Evolutionary conservation across 2,113 vertebrate species (phyloP).

Genomic region (Atractosteus spatula): DNA sequence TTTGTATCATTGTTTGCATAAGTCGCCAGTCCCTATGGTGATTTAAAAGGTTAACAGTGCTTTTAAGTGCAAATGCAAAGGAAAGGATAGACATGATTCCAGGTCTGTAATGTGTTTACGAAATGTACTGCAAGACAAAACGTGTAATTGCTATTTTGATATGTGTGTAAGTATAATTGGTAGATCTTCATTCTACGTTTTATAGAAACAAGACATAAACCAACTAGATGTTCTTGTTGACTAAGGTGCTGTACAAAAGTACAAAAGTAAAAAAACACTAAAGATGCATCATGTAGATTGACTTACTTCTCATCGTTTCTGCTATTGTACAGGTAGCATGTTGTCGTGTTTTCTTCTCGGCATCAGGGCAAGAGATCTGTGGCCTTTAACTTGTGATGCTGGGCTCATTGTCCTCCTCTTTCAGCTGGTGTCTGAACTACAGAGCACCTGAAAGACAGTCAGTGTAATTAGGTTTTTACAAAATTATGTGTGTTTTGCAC

Average conservation of each 20-base stretch:
- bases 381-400: conserved; percentile 37
- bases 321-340: conserved; percentile 19
- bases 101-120: no score
- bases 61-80: no score
- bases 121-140: no score
- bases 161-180: no score
- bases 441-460: no score
- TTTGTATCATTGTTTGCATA: no score
- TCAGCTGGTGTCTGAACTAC: conserved; percentile 35
- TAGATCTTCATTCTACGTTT: neutral
- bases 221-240: neutral
- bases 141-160: no score
- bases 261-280: neutral
- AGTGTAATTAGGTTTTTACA: neutral
- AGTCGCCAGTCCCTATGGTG: no score
- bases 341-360: conserved; percentile 32
- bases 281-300: neutral
- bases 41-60: no score
- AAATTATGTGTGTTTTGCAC: neutral
- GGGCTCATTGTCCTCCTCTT: conserved; percentile 39
- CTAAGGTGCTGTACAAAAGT: no score
- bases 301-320: conserved; percentile 40
- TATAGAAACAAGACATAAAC: neutral
- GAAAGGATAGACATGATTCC: no score
- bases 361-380: conserved; percentile 32